phyloP scores from a whole-genome alignment of 2,113 vertebrate genomes.

The Hippocampus barbouri region DNA sequence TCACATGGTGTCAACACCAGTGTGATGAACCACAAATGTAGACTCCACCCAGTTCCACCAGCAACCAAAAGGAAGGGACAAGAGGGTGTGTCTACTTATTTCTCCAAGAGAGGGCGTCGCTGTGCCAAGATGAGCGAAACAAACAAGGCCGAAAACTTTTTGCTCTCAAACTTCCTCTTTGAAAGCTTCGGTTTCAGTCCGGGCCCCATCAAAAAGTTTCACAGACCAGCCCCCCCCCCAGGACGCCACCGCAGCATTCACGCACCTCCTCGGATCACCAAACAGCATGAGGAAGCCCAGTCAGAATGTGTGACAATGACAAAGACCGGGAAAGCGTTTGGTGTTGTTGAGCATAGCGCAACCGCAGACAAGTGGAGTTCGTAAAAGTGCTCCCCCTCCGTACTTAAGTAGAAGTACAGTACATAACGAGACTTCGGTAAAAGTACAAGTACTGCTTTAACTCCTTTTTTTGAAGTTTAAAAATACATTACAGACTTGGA shows the following conservation, averaged over 20 bases:
- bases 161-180: constrained; percentile 51
- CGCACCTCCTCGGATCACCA: constrained; percentile 12
- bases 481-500: neutral
- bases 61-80: constrained; percentile 6
- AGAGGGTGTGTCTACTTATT: constrained; percentile 20
- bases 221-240: constrained; percentile 15
- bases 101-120: constrained; percentile 69
- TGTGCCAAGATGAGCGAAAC: constrained; percentile 52
- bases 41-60: constrained; percentile 7
- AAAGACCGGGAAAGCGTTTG: constrained; percentile 53
- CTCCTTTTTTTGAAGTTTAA: neutral
- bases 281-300: constrained; percentile 29
- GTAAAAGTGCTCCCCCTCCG: constrained; percentile 16
- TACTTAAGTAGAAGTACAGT: neutral
- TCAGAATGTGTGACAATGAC: constrained; percentile 51
- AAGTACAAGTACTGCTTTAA: neutral
- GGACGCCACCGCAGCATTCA: neutral
- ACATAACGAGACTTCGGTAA: neutral
- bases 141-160: constrained; percentile 48
- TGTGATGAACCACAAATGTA: constrained; percentile 29
- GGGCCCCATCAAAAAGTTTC: constrained; percentile 45
- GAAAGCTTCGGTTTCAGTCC: constrained; percentile 51
- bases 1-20: neutral
- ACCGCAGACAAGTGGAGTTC: constrained; percentile 57
- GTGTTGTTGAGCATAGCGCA: constrained; percentile 38